Base-by-base conservation (phyloP, 2,113 vertebrate species). In the Rhinichthys klamathensis region DNA sequence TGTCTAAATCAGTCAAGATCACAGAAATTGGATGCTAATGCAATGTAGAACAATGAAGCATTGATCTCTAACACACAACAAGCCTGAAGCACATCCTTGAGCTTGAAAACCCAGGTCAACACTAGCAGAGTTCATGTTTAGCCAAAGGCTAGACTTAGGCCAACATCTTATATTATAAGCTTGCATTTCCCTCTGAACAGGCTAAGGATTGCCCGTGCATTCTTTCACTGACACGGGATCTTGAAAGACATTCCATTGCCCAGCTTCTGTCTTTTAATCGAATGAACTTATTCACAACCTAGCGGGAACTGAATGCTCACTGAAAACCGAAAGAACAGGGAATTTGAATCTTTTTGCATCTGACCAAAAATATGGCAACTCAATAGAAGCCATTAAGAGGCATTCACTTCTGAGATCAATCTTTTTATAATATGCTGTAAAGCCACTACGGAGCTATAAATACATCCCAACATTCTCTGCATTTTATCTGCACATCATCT, bases 141-240 rank as follows among this genome's bases (percentile, higher is more conserved):
- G 51, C 84, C 84, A 44, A 70, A 74, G 60, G 80, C 27, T n/a
- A n/a, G n/a, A n/a, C n/a, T n/a, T n/a, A n/a, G n/a, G n/a, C n/a
- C n/a, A 78, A 69, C 16, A 80, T 44, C 85, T 87, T 87, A 72
- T 4, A 46, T 76, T 82, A 51, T 79, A 8, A 56, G 80, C 84
- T 83, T 74, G 21, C 32, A 83, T 85, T 88, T 83, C 84, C 15
- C 38, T 38, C 56, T 85, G 32, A 75, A 84, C 41, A 44, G 51
- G 2, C 41, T 58, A 63, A 78, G 81, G 60, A 58, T 72, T 25
- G 16, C 25, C 41, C 60, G 16, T 25, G 69, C 30, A 10, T 12
- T 56, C 58, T 63, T 30, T 67, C 80, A 56, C 81, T 67, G 49
- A 75, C 84, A 49, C 30, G 38, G 4, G 23, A n/a, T 25, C 61